Evolutionary conservation across 2,888 invertebrate species (phyloP).

Genomic region (Drosophila differens): DNA sequence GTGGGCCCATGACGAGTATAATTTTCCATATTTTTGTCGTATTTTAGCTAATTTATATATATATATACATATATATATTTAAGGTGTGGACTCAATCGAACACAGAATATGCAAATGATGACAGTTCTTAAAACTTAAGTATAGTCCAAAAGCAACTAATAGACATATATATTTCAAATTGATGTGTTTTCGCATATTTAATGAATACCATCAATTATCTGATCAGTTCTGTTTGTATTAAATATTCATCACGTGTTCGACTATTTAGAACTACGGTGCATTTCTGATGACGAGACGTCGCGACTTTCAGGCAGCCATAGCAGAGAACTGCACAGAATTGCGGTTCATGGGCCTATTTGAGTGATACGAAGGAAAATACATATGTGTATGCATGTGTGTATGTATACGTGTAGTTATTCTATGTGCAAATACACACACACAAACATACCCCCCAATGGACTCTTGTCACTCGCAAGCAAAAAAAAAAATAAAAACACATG

Average conservation of each 20-base stretch:
- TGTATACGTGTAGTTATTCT: neutral
- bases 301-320: constrained; percentile 20
- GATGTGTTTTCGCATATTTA: neutral
- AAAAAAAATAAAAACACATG: neutral
- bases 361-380: constrained; percentile 8
- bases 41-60: constrained; percentile 3
- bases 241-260: constrained; percentile 13
- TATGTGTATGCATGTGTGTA: neutral
- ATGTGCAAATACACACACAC: neutral
- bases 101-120: neutral
- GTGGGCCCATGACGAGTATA: constrained; percentile 38
- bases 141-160: neutral
- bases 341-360: constrained; percentile 29
- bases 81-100: neutral
- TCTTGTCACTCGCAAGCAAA: constrained; percentile 8
- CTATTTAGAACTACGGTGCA: constrained; percentile 20
- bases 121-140: neutral
- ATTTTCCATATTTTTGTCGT: neutral
- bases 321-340: constrained; percentile 17
- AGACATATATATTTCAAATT: neutral
- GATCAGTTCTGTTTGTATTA: neutral
- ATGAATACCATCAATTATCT: neutral
- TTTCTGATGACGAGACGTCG: constrained; percentile 33
- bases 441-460: neutral
- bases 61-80: constrained; percentile 3